A percentile compares a stretch with the other conserved stretches of the same genome.
phyloP scores from a whole-genome alignment of 2,113 vertebrate genomes.

The Tachycineta bicolor region DNA sequence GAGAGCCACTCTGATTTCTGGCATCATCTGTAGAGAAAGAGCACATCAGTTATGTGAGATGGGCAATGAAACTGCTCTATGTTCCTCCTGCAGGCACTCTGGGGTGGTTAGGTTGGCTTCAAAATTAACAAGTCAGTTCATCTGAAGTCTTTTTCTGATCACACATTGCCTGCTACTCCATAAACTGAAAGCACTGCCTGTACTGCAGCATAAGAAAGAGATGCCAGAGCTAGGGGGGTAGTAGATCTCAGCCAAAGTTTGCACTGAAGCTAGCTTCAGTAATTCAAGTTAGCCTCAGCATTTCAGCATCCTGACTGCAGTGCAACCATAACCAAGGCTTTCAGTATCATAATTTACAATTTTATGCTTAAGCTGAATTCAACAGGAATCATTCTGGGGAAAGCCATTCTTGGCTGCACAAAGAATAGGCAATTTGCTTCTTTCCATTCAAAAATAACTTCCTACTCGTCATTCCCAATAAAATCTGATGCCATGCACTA shows the following conservation, averaged over 20 bases:
- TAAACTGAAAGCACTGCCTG: not conserved
- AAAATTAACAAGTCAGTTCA: not conserved
- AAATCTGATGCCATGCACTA: not conserved
- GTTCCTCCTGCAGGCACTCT: not conserved
- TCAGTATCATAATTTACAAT: not conserved
- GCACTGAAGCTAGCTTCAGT: not conserved
- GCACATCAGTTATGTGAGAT: not conserved
- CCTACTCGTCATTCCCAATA: not conserved
- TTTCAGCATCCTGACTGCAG: not conserved
- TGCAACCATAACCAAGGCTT: not conserved
- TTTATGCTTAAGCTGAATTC: not conserved
- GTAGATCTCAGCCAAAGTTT: not conserved
- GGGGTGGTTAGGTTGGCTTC: not conserved
- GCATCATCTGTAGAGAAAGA: constrained; percentile 89
- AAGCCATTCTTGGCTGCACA: not conserved
- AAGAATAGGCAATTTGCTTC: not conserved
- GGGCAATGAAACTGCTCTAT: not conserved
- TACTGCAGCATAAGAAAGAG: not conserved
- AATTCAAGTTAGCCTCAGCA: not conserved
- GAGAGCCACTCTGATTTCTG: constrained; percentile 88
- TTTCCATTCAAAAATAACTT: not conserved
- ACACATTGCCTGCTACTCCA: not conserved
- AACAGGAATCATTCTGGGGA: not conserved
- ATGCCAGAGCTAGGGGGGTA: not conserved
- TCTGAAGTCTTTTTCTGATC: not conserved